Evolutionary conservation across 2,888 invertebrate species (phyloP).

Genomic region (Lasioglossum figueresi): DNA sequence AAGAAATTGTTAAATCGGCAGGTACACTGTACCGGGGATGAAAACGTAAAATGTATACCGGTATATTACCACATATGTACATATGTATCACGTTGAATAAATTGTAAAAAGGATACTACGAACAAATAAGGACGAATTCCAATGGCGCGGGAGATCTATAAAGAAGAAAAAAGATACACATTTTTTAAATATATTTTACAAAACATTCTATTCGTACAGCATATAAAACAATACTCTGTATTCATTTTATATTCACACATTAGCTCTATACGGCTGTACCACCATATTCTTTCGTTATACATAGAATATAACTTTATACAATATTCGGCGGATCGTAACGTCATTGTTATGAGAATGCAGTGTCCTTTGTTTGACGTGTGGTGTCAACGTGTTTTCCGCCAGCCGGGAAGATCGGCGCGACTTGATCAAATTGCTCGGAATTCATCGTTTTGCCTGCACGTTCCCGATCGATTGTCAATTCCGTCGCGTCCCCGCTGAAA

Average conservation of each 20-base stretch:
- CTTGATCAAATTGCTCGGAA: conserved; percentile 73
- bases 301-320: conserved; percentile 76
- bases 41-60: background rate
- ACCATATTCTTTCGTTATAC: conserved; percentile 73
- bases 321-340: conserved; percentile 79
- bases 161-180: conserved; percentile 54
- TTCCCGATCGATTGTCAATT: conserved; percentile 77
- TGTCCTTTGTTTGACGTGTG: conserved; percentile 72
- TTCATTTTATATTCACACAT: conserved; percentile 84
- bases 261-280: conserved; percentile 82
- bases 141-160: background rate
- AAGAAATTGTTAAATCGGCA: background rate
- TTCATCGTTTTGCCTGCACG: conserved; percentile 71
- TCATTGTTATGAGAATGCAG: conserved; percentile 75
- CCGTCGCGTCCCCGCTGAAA: conserved; percentile 76
- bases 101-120: background rate
- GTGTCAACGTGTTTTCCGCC: conserved; percentile 58
- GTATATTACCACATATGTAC: background rate
- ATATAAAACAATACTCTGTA: conserved; percentile 84
- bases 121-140: background rate
- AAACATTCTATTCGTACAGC: conserved; percentile 84
- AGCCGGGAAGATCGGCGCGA: conserved; percentile 43
- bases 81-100: background rate
- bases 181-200: conserved; percentile 84
- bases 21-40: background rate